Percentiles rank a stretch among this genome's conserved stretches.
These are phyloP conservation scores for Myrmophylax atrothorax DNA, from an alignment of 2,113 vertebrate genomes.

Conservation along the genomic window DNA sequence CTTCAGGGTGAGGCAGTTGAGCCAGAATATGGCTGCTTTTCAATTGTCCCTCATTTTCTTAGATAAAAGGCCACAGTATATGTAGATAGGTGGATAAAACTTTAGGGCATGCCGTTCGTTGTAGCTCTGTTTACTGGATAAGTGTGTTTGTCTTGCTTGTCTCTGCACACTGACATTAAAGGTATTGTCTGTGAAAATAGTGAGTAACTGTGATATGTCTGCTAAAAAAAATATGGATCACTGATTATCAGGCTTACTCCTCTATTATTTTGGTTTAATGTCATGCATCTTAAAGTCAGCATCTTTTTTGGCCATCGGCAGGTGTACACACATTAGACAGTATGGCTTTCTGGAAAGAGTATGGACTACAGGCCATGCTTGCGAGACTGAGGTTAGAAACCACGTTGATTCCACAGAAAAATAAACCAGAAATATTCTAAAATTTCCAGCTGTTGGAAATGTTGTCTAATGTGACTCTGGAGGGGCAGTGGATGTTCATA, in stretches of 20 bases:
- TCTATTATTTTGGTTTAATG: not conserved
- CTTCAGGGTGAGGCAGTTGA: not conserved
- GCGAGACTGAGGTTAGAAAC: not conserved
- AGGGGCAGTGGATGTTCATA: not conserved
- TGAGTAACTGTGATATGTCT: not conserved
- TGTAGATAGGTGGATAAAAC: not conserved
- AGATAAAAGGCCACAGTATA: not conserved
- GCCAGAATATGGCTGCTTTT: not conserved
- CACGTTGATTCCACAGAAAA: not conserved
- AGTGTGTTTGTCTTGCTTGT: not conserved
- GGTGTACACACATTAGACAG: too few species aligned
- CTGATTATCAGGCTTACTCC: not conserved
- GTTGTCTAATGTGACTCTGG: not conserved
- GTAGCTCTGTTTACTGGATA: not conserved
- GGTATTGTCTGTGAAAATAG: not conserved
- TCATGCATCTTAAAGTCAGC: not conserved
- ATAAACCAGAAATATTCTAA: not conserved
- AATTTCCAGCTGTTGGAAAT: not conserved
- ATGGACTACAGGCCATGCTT: not conserved
- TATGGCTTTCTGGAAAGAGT: not conserved
- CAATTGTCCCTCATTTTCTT: not conserved
- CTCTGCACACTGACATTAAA: not conserved
- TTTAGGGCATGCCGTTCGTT: not conserved
- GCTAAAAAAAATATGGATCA: not conserved
- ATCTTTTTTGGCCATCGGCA: not conserved